Percentiles rank a stretch among this genome's conserved stretches.
These are phyloP conservation scores for Erebia ligea DNA, from an alignment of 2,888 invertebrate genomes.

Conservation along the genomic window DNA sequence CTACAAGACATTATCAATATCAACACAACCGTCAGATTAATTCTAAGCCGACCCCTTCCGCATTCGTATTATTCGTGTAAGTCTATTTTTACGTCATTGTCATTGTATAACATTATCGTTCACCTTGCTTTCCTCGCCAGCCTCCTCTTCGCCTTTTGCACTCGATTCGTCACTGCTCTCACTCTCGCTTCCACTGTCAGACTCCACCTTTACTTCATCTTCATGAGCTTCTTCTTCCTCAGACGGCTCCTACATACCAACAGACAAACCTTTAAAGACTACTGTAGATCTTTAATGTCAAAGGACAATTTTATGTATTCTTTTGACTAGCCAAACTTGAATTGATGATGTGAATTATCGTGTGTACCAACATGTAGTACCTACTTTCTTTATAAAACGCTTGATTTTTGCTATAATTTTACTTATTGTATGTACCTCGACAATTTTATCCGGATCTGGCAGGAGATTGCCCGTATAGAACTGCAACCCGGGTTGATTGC, in stretches of 20 bases:
- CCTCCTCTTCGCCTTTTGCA: slow-evolving; percentile 54
- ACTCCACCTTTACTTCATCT: slow-evolving; percentile 47
- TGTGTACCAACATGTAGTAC: not conserved
- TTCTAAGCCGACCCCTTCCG: no score
- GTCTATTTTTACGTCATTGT: not conserved
- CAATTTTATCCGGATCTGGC: slow-evolving; percentile 82
- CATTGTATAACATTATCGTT: slow-evolving; percentile 34
- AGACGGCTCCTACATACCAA: slow-evolving; percentile 32
- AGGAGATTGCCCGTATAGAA: slow-evolving; percentile 93
- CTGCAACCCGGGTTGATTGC: slow-evolving; percentile 95
- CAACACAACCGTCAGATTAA: no score
- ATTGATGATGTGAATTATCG: no score
- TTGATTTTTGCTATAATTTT: not conserved
- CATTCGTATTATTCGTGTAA: no score
- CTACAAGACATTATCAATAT: no score
- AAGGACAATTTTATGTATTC: not conserved
- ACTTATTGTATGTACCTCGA: slow-evolving; percentile 55
- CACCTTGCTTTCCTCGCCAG: slow-evolving; percentile 63
- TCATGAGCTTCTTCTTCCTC: slow-evolving; percentile 45
- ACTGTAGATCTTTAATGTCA: not conserved
- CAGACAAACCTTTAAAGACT: not conserved
- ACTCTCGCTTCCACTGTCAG: slow-evolving; percentile 47
- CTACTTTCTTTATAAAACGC: not conserved
- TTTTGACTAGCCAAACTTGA: no score
- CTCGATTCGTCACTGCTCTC: slow-evolving; percentile 52